Base-by-base conservation (phyloP, 2,797 vertebrate genomes). In the Momotus momota region DNA sequence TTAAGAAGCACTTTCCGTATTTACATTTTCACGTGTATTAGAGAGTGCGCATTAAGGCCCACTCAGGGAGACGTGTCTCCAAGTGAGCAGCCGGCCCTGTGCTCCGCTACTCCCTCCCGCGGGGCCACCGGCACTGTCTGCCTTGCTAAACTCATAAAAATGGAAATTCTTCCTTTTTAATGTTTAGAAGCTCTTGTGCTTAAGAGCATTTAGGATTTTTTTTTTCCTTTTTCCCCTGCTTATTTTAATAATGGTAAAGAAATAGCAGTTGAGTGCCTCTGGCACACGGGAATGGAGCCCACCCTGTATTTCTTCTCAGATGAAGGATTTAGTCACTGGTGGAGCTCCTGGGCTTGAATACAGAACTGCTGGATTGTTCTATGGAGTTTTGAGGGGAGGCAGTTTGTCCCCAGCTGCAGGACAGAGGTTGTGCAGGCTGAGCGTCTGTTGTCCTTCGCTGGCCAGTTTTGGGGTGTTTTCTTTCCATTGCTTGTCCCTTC, bases 181-280 rank as follows among this genome's bases (percentile, higher is more conserved):
- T 69, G 72, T 62, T 62, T 58, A 48, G 78, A 49, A 79, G 78
- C 78, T 79, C 82, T 90, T 46, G 26, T 67, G 48, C 66, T 67
- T 58, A 58, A 82, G 31, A 64, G 45, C 1, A 2, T 62, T 86
- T 14, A 58, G 12, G 41, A 17, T 45, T 71, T 31, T n/a, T 54
- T 23, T 18, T 14, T 17, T 21, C 52, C 21, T 17, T 13, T 15
- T 16, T 6, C 8, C 19, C 12, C 9, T n/a, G 2, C 25, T 67
- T 35, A 43, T 66, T 81, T 81, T 79, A 78, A 78, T 79, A 52
- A 52, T n/a, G n/a, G 54, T 46, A 52, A 41, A 52, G 78, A n/a
- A 69, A 4, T 5, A 61, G 38, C 66, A n/a, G 60, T 40, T 10
- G 27, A 70, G 77, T 21, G 54, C 43, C 26, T 16, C 46, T 31